Conservation (phyloP, 2,888 invertebrate species). For the Drosophila rellima region DNA sequence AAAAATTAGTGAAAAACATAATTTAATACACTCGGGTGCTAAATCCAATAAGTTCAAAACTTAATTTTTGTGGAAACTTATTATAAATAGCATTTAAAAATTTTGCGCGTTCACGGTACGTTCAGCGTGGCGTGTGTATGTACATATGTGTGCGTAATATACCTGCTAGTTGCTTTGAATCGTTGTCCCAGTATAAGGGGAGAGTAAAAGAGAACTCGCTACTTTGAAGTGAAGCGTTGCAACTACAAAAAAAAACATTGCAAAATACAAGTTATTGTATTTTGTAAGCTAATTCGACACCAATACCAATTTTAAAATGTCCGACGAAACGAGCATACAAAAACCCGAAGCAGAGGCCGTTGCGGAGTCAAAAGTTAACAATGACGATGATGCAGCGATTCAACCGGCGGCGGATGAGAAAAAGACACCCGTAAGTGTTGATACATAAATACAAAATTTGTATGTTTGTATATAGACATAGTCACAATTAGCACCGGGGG, state of each 20-base stretch:
- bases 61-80: conserved; percentile 30
- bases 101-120: conserved; percentile 75
- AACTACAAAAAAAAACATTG: conserved; percentile 54
- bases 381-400: conserved; percentile 44
- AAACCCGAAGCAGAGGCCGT: conserved; percentile 63
- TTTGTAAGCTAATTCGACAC: conserved; percentile 43
- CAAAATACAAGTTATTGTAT: conserved; percentile 54
- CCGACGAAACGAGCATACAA: conserved; percentile 73
- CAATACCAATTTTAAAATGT: conserved; percentile 64
- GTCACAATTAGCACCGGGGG: conserved; percentile 77
- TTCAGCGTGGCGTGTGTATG: conserved; percentile 77
- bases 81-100: conserved; percentile 54
- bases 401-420: conserved; percentile 67
- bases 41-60: conserved; percentile 12
- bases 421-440: conserved; percentile 82
- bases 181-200: conserved; percentile 50
- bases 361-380: conserved; percentile 37
- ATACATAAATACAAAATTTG: conserved; percentile 19
- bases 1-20: conserved; percentile 36
- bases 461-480: conserved; percentile 17
- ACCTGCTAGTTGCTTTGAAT: conserved; percentile 61
- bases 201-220: conserved; percentile 53
- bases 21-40: conserved; percentile 27
- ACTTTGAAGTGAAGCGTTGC: conserved; percentile 50
- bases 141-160: conserved; percentile 68